Evolutionary conservation across 2,113 vertebrate species (phyloP).

Genomic region (Phodopus roborovskii): DNA sequence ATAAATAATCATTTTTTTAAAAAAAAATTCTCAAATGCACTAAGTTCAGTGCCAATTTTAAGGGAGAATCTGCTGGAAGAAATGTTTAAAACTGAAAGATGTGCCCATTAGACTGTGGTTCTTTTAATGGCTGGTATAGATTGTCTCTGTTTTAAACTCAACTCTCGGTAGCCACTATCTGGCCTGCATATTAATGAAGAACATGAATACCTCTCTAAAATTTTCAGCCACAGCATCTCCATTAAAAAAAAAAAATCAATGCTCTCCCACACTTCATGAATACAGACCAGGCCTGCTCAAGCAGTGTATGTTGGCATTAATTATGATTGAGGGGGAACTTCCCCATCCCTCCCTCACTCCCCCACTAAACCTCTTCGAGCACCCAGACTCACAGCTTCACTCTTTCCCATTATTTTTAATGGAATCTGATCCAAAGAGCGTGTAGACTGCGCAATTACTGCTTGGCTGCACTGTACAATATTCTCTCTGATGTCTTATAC

Average conservation of each 20-base stretch:
- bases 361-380: slow-evolving; percentile 78
- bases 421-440: slow-evolving; percentile 74
- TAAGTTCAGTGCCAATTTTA: slow-evolving; percentile 78
- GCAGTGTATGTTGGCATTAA: slow-evolving; percentile 70
- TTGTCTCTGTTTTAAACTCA: slow-evolving; percentile 85
- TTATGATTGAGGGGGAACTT: slow-evolving; percentile 79
- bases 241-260: slow-evolving; percentile 89
- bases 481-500: slow-evolving; percentile 57
- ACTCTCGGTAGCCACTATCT: slow-evolving; percentile 81
- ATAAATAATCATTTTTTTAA: slow-evolving; percentile 78
- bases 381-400: slow-evolving; percentile 74
- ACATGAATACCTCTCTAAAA: slow-evolving; percentile 83
- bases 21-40: slow-evolving; percentile 78
- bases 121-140: slow-evolving; percentile 85
- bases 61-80: slow-evolving; percentile 67
- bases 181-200: slow-evolving; percentile 85
- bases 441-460: slow-evolving; percentile 64
- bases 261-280: slow-evolving; percentile 81
- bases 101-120: slow-evolving; percentile 79
- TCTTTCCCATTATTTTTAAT: slow-evolving; percentile 81
- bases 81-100: slow-evolving; percentile 76
- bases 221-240: slow-evolving; percentile 83
- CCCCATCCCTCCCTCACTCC: slow-evolving; percentile 63
- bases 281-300: slow-evolving; percentile 82
- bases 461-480: slow-evolving; percentile 61